Conservation (phyloP, 2,113 vertebrate species). For the Stictonetta naevosa region DNA sequence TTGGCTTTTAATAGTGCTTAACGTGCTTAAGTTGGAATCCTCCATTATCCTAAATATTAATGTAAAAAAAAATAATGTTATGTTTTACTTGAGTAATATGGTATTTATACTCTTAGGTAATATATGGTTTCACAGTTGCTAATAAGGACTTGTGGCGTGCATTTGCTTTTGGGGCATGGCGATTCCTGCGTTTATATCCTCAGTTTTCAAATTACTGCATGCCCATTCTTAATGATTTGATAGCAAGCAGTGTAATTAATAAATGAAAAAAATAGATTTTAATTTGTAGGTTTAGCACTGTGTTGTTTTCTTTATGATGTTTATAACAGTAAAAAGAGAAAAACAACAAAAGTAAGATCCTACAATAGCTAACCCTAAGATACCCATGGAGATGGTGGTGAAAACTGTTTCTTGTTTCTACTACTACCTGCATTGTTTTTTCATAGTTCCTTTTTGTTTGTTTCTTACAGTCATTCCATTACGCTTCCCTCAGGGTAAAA, state of each 20-base stretch:
- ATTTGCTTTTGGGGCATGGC: not conserved
- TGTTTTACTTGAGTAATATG: not conserved
- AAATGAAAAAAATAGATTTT: not conserved
- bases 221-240: not conserved
- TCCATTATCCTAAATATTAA: not conserved
- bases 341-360: not conserved
- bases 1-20: not conserved
- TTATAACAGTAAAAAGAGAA: not conserved
- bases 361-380: not conserved
- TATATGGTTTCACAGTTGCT: not conserved
- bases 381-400: not conserved
- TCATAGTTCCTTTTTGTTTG: not conserved
- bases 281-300: not conserved
- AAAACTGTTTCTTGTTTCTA: not conserved
- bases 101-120: not conserved
- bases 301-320: not conserved
- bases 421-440: not conserved
- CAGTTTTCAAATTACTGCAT: not conserved
- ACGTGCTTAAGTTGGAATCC: not conserved
- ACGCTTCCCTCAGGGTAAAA: conserved; percentile 90
- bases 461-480: conserved; percentile 86
- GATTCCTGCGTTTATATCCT: not conserved
- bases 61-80: not conserved
- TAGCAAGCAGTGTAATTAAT: not conserved
- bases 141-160: not conserved